Evolutionary conservation across 2,888 invertebrate genomes (phyloP), one percentile per base, ranked within the genome.

Genomic region (Aproaerema taeniolella): DNA sequence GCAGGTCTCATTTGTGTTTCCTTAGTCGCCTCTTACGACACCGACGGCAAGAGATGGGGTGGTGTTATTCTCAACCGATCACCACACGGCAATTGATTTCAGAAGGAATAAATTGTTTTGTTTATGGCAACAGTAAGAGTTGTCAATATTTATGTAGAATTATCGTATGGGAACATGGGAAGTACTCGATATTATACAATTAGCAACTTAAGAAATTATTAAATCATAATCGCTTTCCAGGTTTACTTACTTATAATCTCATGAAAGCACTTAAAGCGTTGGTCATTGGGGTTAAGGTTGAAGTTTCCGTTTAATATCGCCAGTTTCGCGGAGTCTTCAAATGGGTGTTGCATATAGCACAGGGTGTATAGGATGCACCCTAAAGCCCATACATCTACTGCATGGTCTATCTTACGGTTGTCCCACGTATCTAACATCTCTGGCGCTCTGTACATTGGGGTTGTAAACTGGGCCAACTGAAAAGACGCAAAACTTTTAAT

Each of bases 371-470:
- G 85, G 49, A 99, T 91, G 76, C 99, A 99, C 5, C 99, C 99
- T 9, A 99, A 85, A 0, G 99, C 98, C 99, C 99, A 99, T 25
- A 98, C 89, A 79, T 99, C 99, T 1, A 94, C 92, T 30, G 94
- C 92, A 50, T 94, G 91, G 41, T 97, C 97, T 52, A 99, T 97
- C 46, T 93, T 94, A 67, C 93, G 93, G 72, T 99, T 98, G 63
- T 93, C 96, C 95, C 99, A 99, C 2, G 98, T 95, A 69, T 99
- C 98, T 48, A 99, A 88, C 93, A 99, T 97, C 88, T 99, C 99
- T 17, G 99, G 99, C 0, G 99, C 95, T 68, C 99, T 89, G 78
- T 99, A 99, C 99, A 95, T 95, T 0, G 96, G 96, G 7, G 96
- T 96, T 13, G 96, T 95, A 59, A 90, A 92, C 61, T 90, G 89